These are phyloP conservation scores for Odontomachus brunneus DNA, from an alignment of 1,140 invertebrate species.

Conservation along the genomic window DNA sequence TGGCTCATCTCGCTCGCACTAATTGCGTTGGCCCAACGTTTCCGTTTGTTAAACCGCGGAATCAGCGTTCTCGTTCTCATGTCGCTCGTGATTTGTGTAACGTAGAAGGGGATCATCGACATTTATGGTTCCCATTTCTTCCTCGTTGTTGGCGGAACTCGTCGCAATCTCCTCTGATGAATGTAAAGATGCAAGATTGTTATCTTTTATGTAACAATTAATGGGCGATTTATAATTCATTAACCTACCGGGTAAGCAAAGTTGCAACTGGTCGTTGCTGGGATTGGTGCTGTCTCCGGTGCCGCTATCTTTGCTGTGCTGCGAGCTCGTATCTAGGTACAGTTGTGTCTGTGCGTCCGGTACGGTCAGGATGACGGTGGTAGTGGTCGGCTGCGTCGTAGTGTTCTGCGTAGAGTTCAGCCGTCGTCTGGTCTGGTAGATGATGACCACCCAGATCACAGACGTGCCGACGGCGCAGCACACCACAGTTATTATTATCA, in stretches of 20 bases:
- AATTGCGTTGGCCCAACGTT: background rate
- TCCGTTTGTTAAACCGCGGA: slow-evolving; percentile 67
- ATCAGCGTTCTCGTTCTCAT: slow-evolving; percentile 68
- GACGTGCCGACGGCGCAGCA: slow-evolving; percentile 96
- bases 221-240: too few species aligned
- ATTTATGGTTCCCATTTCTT: slow-evolving; percentile 76
- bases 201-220: background rate
- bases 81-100: slow-evolving; percentile 84
- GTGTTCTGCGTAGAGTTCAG: slow-evolving; percentile 81
- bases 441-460: slow-evolving; percentile 96
- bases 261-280: slow-evolving; percentile 86
- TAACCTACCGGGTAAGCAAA: slow-evolving; percentile 81
- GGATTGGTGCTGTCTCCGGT: slow-evolving; percentile 87
- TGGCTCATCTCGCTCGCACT: background rate
- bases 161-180: slow-evolving; percentile 78
- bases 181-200: slow-evolving; percentile 5
- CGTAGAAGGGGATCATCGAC: slow-evolving; percentile 80
- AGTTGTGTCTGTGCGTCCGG: slow-evolving; percentile 80
- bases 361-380: slow-evolving; percentile 46
- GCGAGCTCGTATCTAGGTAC: slow-evolving; percentile 83
- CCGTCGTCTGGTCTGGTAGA: slow-evolving; percentile 93
- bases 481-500: slow-evolving; percentile 95
- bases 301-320: slow-evolving; percentile 87
- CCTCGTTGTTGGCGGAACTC: slow-evolving; percentile 78
- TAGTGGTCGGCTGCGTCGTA: slow-evolving; percentile 62